Evolutionary conservation across 2,113 vertebrate genomes (phyloP).

Genomic region (Mastomys coucha): DNA sequence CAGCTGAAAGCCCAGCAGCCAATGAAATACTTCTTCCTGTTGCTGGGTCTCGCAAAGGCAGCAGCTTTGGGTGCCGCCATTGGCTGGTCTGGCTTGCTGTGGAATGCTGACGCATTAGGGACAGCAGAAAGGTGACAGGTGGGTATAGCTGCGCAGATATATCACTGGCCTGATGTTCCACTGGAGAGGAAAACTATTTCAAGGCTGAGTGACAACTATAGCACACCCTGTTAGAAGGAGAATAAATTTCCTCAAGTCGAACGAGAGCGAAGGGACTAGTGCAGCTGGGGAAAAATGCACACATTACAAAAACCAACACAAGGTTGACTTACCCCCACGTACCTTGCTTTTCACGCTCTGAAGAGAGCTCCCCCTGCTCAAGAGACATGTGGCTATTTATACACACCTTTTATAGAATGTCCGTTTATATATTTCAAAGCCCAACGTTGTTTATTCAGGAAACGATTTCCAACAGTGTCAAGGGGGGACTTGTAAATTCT

Average conservation of each 20-base stretch:
- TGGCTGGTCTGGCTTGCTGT: slow-evolving; percentile 35
- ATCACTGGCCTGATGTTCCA: slow-evolving; percentile 74
- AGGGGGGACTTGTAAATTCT: background rate
- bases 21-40: slow-evolving; percentile 75
- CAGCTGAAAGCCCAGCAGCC: slow-evolving; percentile 61
- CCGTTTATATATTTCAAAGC: slow-evolving; percentile 34
- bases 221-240: slow-evolving; percentile 72
- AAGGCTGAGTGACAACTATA: slow-evolving; percentile 84
- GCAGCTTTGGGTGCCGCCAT: background rate
- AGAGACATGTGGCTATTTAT: slow-evolving; percentile 45
- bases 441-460: slow-evolving; percentile 56
- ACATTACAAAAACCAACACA: background rate
- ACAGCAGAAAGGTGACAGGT: slow-evolving; percentile 75
- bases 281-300: background rate
- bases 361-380: slow-evolving; percentile 51
- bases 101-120: slow-evolving; percentile 65
- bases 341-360: slow-evolving; percentile 49
- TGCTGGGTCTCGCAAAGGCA: slow-evolving; percentile 68
- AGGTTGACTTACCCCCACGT: slow-evolving; percentile 52
- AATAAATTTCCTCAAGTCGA: slow-evolving; percentile 79
- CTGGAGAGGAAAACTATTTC: slow-evolving; percentile 83
- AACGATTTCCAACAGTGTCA: slow-evolving; percentile 51
- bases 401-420: background rate
- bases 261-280: slow-evolving; percentile 58
- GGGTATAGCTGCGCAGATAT: slow-evolving; percentile 81